Percentiles rank a stretch among this genome's conserved stretches.
These are phyloP conservation scores for Plectropomus leopardus DNA, from an alignment of 2,113 vertebrate species.

Conservation along the genomic window DNA sequence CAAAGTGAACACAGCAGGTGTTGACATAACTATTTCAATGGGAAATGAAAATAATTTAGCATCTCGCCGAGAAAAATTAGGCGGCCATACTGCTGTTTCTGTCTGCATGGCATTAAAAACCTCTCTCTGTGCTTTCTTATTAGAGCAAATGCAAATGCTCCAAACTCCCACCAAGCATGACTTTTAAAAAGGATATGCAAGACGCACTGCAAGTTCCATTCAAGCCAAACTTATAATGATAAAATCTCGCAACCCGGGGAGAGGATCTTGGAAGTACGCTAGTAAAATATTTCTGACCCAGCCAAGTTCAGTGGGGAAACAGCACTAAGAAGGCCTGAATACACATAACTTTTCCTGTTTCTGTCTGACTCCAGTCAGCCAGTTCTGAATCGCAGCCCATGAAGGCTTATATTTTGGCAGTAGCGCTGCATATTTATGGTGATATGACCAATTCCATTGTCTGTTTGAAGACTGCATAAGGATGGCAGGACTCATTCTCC, in stretches of 20 bases:
- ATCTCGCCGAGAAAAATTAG: constrained; percentile 3
- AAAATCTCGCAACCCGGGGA: constrained; percentile 32
- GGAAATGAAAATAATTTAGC: constrained; percentile 24
- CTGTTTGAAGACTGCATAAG: constrained; percentile 39
- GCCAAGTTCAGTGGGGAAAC: constrained; percentile 25
- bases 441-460: constrained; percentile 56
- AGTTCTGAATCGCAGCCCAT: constrained; percentile 56
- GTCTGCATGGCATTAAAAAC: constrained; percentile 21
- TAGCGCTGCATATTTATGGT: constrained; percentile 58
- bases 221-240: constrained; percentile 53
- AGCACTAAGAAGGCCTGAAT: constrained; percentile 34
- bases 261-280: constrained; percentile 36
- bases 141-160: constrained; percentile 48
- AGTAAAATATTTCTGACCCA: constrained; percentile 38
- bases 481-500: constrained; percentile 50
- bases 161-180: constrained; percentile 52
- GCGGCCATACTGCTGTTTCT: not conserved
- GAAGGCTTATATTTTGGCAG: constrained; percentile 64
- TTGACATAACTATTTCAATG: constrained; percentile 6
- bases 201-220: constrained; percentile 31
- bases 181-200: constrained; percentile 54
- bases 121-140: constrained; percentile 29
- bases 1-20: constrained; percentile 15
- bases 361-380: constrained; percentile 45
- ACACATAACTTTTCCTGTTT: constrained; percentile 32